These are phyloP conservation scores for Diploptera punctata DNA, from an alignment of 2,888 invertebrate genomes.

Conservation along the genomic window DNA sequence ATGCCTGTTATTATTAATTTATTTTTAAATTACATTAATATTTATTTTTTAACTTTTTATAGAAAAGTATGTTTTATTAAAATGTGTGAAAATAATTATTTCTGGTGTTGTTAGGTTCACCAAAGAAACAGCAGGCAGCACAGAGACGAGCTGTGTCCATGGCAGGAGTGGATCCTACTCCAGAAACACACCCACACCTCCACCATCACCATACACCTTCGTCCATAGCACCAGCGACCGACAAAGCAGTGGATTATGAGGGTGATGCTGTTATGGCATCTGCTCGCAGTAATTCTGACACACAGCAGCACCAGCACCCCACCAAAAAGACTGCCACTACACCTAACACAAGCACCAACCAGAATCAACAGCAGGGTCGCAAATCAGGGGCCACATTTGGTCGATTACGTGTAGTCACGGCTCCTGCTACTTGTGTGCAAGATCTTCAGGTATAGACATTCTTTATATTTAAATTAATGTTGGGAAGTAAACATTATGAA, in stretches of 20 bases:
- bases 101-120: constrained; percentile 52
- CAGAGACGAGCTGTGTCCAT: constrained; percentile 57
- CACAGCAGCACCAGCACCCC: constrained; percentile 52
- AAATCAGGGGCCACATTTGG: constrained; percentile 69
- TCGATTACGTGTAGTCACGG: constrained; percentile 72
- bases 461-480: no score
- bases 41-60: not conserved
- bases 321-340: constrained; percentile 14
- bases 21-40: no score
- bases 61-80: not conserved
- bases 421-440: constrained; percentile 66
- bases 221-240: constrained; percentile 45
- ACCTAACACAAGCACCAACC: constrained; percentile 38
- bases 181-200: constrained; percentile 18
- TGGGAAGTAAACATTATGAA: no score
- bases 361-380: constrained; percentile 44
- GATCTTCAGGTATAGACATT: constrained; percentile 54
- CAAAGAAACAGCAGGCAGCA: constrained; percentile 52
- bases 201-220: not conserved
- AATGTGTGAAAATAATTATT: no score
- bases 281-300: constrained; percentile 56
- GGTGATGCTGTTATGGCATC: constrained; percentile 64
- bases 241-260: constrained; percentile 68
- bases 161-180: constrained; percentile 53
- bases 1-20: no score